Conservation (phyloP, 2,113 vertebrate genomes). For the Gavialis gangeticus region DNA sequence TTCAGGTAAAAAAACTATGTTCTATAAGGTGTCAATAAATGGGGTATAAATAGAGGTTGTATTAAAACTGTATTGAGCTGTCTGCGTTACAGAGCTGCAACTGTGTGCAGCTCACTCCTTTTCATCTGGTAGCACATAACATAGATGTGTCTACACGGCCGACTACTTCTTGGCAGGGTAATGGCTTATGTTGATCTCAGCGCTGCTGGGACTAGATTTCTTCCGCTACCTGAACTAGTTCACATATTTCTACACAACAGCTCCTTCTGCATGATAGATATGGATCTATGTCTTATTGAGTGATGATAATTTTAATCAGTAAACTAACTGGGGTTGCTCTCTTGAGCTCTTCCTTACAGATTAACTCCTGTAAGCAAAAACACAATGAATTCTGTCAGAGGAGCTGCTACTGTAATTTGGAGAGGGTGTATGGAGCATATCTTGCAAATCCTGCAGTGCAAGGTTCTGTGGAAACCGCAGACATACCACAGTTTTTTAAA, state of each 20-base stretch:
- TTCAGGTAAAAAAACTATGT: no score
- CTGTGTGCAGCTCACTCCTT: no score
- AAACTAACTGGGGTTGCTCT: no score
- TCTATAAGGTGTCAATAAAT: fast-evolving
- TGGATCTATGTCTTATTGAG: no score
- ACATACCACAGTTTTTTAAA: not conserved
- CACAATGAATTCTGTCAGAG: not conserved
- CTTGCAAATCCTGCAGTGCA: not conserved
- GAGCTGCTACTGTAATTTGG: not conserved
- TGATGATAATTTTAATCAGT: no score
- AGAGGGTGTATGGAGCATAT: not conserved
- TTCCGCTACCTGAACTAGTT: not conserved
- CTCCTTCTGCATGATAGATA: no score
- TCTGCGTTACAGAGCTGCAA: fast-evolving
- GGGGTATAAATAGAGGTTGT: fast-evolving
- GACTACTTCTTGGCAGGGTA: fast-evolving
- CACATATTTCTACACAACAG: no score
- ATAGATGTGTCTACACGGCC: not conserved
- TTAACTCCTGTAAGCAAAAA: no score
- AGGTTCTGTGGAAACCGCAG: not conserved
- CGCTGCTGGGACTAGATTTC: no score
- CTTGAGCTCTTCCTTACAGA: no score
- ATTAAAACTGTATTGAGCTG: fast-evolving
- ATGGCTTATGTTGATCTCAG: fast-evolving
- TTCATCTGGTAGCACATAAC: fast-evolving